Conservation (phyloP, 2,113 vertebrate genomes). For the Cynocephalus volans region DNA sequence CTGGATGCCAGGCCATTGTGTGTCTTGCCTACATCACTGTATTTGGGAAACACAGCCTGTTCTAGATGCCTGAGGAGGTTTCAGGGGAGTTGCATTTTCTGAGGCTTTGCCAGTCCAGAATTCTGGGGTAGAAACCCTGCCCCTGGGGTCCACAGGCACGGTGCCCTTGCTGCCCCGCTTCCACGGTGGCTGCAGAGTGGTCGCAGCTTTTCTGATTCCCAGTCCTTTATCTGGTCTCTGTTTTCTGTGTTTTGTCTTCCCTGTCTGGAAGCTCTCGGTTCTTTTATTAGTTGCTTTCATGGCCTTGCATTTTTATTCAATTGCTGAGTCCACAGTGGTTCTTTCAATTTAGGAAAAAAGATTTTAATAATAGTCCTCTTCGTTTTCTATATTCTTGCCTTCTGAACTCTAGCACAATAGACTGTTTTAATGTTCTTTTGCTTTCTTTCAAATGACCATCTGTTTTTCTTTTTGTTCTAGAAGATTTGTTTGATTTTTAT, state of each 20-base stretch:
- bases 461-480: not conserved
- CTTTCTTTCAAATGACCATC: not conserved
- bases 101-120: not conserved
- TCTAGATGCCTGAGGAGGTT: not conserved
- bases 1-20: not conserved
- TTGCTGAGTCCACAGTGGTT: not conserved
- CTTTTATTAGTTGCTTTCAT: not conserved
- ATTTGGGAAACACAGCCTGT: not conserved
- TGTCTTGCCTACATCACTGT: rapidly evolving
- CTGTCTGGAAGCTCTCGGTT: not conserved
- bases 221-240: not conserved
- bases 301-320: not conserved
- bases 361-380: not conserved
- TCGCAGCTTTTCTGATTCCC: not conserved
- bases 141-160: not conserved
- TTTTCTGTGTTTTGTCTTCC: not conserved
- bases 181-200: not conserved
- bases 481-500: not conserved
- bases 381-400: not conserved
- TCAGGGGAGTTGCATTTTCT: not conserved
- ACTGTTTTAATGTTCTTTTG: not conserved
- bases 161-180: not conserved
- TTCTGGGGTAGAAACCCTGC: not conserved
- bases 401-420: not conserved
- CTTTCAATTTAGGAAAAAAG: not conserved